Evolutionary conservation across 2,888 invertebrate species (phyloP), one percentile per base, ranked within the genome.

Genomic region (Asteroscopus sphinx): DNA sequence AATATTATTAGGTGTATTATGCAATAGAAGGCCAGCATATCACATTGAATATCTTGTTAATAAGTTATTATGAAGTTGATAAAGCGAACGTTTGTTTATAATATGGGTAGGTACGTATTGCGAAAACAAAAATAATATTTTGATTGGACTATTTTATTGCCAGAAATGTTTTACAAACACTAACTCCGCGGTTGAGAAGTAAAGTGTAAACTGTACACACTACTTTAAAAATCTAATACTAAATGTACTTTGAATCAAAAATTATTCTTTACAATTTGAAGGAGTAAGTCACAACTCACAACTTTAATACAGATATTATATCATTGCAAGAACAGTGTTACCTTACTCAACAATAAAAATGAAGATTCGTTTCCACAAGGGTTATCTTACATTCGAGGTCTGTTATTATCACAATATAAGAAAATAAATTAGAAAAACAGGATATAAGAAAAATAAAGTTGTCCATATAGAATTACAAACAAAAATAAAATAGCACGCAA

Each of bases 111-210:
- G n/a, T n/a, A n/a, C n/a, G n/a, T 21, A 26, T 9, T 9, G 16
- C 25, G 8, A 62, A 68, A 68, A 47, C 75, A 69, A 82, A 82
- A 79, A 77, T 77, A 74, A 73, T 60, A 52, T 63, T 70, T 82
- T 77, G 83, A 85, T 93, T 92, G 91, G 89, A 94, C 93, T 94
- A 91, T 93, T 93, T 93, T 94, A 94, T 94, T 94, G 92, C 94
- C 92, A 90, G 93, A 93, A 93, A 92, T 85, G 89, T 93, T 92
- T 92, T 87, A 92, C 88, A 91, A 91, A 92, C 91, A 92, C 91
- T 86, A 79, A 88, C 89, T 89, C 85, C 87, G 86, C 80, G 67
- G 69, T 76, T 76, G 77, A 81, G 84, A 82, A 83, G 80, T 80
- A 70, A 80, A 82, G 87, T 90, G 91, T 88, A 82, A 85, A 90